Evolutionary conservation across 37 sponge, comb jelly and placozoan species (phyloP).

Genomic region (Theonella swinhoei): DNA sequence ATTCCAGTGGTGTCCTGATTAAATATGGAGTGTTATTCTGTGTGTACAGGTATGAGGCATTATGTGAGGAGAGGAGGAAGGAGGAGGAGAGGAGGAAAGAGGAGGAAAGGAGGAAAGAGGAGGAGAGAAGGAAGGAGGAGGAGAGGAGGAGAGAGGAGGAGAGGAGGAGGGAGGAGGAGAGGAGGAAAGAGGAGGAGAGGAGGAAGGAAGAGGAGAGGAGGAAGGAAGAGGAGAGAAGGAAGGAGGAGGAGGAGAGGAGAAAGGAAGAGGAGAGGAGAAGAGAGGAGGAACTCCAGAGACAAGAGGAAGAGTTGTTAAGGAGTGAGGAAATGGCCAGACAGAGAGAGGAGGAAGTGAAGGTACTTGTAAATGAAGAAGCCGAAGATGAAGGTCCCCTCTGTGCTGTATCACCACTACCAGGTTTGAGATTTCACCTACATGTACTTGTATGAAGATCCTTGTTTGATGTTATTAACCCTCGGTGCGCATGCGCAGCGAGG

Average conservation of each 20-base stretch:
- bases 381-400: too few relatives aligned
- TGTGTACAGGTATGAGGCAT: background rate
- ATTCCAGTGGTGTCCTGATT: too few relatives aligned
- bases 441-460: too few relatives aligned
- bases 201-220: background rate
- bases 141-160: slow-evolving; percentile 2
- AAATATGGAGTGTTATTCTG: background rate
- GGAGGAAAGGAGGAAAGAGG: background rate
- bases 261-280: slow-evolving; percentile 3
- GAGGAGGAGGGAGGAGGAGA: background rate
- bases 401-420: too few relatives aligned
- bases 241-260: background rate
- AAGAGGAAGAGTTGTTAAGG: background rate
- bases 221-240: slow-evolving; percentile 6
- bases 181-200: background rate
- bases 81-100: background rate
- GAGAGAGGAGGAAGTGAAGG: background rate
- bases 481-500: too few relatives aligned
- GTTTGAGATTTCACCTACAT: too few relatives aligned
- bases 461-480: too few relatives aligned
- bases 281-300: too few relatives aligned
- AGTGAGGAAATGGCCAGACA: background rate
- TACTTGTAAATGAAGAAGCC: background rate
- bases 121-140: background rate
- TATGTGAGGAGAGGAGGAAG: background rate